Evolutionary conservation across 2,797 vertebrate species (phyloP).

Genomic region (Gallinago solitaria): DNA sequence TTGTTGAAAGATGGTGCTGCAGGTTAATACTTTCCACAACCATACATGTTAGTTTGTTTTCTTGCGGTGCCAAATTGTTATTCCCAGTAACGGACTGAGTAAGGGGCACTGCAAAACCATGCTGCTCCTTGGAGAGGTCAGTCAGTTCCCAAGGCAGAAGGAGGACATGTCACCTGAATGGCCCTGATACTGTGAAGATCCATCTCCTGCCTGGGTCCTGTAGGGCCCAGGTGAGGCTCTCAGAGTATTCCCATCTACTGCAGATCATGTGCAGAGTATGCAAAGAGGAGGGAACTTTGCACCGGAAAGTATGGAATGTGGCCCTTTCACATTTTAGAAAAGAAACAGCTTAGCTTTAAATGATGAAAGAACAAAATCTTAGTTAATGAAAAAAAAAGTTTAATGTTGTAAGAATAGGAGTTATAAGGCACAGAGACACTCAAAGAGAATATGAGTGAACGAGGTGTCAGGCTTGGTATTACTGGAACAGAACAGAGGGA

Average conservation of each 20-base stretch:
- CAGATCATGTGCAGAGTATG: background rate
- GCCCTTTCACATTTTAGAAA: background rate
- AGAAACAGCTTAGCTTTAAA: background rate
- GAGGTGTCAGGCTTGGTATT: background rate
- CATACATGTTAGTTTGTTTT: background rate
- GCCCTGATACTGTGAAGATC: background rate
- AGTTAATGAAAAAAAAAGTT: background rate
- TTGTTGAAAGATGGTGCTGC: background rate
- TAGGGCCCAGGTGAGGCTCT: background rate
- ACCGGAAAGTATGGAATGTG: rapidly evolving
- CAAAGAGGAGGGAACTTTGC: background rate
- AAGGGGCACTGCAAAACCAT: background rate
- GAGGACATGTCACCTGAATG: background rate
- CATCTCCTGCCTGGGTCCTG: background rate
- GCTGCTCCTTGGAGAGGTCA: background rate
- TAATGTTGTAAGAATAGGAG: background rate
- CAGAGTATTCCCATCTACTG: background rate
- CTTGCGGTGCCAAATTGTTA: background rate
- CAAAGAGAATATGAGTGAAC: background rate
- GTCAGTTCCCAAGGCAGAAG: background rate
- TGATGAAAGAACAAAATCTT: background rate
- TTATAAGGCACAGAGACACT: background rate
- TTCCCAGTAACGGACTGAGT: background rate
- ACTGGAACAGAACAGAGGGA: background rate
- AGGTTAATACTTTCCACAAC: background rate